Base-by-base conservation (phyloP, 2,113 vertebrate species). In the Prietella phreatophila region DNA sequence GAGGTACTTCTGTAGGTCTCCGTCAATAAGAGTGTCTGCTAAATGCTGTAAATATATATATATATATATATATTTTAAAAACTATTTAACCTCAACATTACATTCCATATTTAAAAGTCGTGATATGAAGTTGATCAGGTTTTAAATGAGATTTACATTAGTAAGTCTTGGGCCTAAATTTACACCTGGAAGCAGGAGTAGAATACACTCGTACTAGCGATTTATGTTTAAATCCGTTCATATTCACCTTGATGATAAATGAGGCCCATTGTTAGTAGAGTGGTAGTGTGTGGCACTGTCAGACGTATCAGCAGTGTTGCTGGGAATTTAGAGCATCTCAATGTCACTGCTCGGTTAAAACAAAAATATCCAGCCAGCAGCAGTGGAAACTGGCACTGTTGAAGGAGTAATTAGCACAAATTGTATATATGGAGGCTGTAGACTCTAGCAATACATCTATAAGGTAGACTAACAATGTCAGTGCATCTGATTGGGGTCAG, bases 281-380 rank as follows among this genome's bases (percentile, higher is more conserved):
- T n/a, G 47, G 25, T 50, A 50, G 42, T 50, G 42, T 76, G 73
- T 76, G 39, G 22, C 39, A 20, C 8, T 22, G 20, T 22, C 14
- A 50, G 73, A 78, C 13, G 10, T 47, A 76, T 76, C 39, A 17
- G 25, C 11, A 15, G 50, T 55, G 27, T 55, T 79, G 14, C 47
- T 79, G 53, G 27, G 30, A 58, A 81, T 56, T 33, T 20, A 60
- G 55, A 82, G 79, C 55, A 82, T 14, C n/a, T 80, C 53, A 56
- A 33, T 80, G 78, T 80, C 53, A 80, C 53, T 33, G 78, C 78
- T 80, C 17, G 15, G 50, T 80, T 80, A 30, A 80, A 55, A 56
- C 78, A 55, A 56, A 80, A 80, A 79, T 79, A 79, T 19, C 76
- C 20, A 55, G 27, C 76, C 76, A 53, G 76, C 27, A n/a, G 11